These are phyloP conservation scores for Zaprionus lineosus DNA, from an alignment of 2,888 invertebrate species.

Conservation along the genomic window DNA sequence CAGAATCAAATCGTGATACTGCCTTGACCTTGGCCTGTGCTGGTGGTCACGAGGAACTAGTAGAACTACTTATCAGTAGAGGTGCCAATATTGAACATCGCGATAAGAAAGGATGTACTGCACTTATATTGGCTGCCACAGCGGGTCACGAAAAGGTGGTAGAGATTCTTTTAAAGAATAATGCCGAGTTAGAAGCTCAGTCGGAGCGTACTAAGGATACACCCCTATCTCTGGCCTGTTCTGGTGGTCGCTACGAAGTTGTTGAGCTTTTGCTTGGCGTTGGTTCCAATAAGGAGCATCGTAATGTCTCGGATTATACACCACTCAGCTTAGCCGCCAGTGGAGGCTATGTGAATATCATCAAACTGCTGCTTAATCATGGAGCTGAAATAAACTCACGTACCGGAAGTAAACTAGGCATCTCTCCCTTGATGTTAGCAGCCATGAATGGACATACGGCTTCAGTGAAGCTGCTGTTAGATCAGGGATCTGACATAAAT, in stretches of 20 bases:
- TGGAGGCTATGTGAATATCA: constrained; percentile 99
- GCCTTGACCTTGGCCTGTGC: constrained; percentile 98
- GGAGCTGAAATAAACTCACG: constrained; percentile 99
- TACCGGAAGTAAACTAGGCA: constrained; percentile 97
- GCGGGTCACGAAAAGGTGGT: constrained; percentile 96
- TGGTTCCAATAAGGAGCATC: constrained; percentile 98
- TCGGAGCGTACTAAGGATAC: constrained; percentile 99
- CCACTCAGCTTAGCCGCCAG: constrained; percentile 99
- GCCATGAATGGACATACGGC: constrained; percentile 99
- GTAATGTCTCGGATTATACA: constrained; percentile 99
- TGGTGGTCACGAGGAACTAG: constrained; percentile 97
- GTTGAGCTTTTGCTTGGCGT: constrained; percentile 94
- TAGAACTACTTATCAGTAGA: constrained; percentile 93
- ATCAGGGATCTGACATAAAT: constrained; percentile 99
- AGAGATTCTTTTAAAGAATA: constrained; percentile 95
- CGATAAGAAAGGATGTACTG: constrained; percentile 99
- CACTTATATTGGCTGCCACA: constrained; percentile 97
- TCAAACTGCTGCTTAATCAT: constrained; percentile 94
- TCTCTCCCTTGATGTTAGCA: constrained; percentile 99
- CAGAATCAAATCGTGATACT: constrained; percentile 99
- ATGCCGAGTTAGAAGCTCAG: constrained; percentile 99
- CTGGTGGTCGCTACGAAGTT: constrained; percentile 97
- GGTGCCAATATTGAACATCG: constrained; percentile 99
- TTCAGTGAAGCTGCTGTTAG: constrained; percentile 96
- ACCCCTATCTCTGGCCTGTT: constrained; percentile 97